phyloP scores from a whole-genome alignment of 2,113 vertebrate species.

The Caloenas nicobarica region DNA sequence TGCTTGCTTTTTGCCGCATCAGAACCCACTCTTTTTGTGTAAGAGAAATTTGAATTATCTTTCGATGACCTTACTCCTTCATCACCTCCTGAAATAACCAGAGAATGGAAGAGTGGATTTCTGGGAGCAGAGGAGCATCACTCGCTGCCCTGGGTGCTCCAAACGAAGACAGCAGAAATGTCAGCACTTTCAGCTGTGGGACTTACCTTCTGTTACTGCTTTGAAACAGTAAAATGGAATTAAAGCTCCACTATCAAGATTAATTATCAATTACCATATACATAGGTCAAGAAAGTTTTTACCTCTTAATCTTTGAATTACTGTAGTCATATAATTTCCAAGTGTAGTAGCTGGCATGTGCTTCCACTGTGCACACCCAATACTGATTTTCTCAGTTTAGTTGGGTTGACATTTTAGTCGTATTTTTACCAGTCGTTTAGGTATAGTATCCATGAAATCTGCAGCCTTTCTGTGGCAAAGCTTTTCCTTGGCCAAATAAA shows the following conservation, averaged over 20 bases:
- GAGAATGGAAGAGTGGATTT: not conserved
- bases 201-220: not conserved
- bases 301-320: not conserved
- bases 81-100: not conserved
- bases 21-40: not conserved
- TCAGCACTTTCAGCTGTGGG: not conserved
- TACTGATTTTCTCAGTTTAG: not conserved
- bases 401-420: not conserved
- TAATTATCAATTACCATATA: not conserved
- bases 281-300: not conserved
- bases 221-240: not conserved
- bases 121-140: not conserved
- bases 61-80: not conserved
- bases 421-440: not conserved
- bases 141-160: no score
- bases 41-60: not conserved
- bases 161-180: no score
- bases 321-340: not conserved
- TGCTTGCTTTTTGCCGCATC: not conserved
- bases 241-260: not conserved
- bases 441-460: not conserved
- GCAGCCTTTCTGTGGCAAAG: not conserved
- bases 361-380: not conserved
- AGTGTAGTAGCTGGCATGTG: not conserved
- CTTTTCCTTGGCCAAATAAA: not conserved